phyloP scores from a whole-genome alignment of 1,140 invertebrate genomes.

The Bombus sibiricus region DNA sequence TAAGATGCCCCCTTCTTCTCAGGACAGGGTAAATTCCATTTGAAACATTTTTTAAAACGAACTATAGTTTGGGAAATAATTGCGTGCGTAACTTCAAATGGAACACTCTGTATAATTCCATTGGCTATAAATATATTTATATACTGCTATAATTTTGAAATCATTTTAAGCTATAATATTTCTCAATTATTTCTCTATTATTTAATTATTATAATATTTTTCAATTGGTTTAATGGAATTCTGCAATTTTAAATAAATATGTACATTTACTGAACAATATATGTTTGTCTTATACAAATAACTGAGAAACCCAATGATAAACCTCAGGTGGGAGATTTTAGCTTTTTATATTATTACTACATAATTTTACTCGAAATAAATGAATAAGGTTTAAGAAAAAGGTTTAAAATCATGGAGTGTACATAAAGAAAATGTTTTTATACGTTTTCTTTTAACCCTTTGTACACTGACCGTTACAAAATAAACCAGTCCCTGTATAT shows the following conservation, averaged over 20 bases:
- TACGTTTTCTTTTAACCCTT: not conserved
- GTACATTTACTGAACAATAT: slow-evolving; percentile 10
- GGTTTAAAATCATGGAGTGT: not conserved
- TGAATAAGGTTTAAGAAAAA: not conserved
- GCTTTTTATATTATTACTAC: not conserved
- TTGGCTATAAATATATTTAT: not conserved
- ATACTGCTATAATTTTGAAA: not conserved
- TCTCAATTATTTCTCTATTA: not conserved
- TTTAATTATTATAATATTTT: not conserved
- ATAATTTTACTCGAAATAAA: not conserved
- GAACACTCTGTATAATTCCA: no score
- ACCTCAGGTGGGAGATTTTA: not conserved
- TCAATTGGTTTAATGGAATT: no score
- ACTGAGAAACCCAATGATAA: not conserved
- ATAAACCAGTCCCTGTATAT: not conserved
- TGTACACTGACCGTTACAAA: not conserved
- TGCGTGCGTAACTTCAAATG: no score
- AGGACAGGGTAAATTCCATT: no score
- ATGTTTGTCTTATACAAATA: not conserved
- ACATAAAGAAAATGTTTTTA: not conserved
- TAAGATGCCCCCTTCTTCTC: no score
- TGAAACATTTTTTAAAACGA: no score
- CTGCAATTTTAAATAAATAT: not conserved
- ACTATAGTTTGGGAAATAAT: no score
- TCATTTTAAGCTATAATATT: not conserved